Evolutionary conservation across 2,888 invertebrate genomes (phyloP), one percentile per base, ranked within the genome.

Genomic region (Aspidiotus destructor): DNA sequence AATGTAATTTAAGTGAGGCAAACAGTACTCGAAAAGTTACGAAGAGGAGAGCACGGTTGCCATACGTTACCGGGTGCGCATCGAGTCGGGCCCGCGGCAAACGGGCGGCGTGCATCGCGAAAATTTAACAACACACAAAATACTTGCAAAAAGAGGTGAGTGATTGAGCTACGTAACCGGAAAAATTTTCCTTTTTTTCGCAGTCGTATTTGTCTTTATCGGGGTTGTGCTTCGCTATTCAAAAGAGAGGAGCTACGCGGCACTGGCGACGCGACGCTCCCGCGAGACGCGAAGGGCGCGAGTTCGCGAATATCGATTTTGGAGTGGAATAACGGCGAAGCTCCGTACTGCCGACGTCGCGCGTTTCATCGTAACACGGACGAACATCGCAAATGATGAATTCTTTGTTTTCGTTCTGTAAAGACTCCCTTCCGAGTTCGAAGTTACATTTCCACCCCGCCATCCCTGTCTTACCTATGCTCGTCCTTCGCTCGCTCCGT

Each of bases 221-320:
- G 48, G 48, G 48, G 48, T 11, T n/a, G n/a, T 13, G 11, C 11
- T 48, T 48, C 48, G 48, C 48, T 48, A 13, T 48, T 48, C 58
- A 13, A 15, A 62, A 48, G 52, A 41, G 40, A 63, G 16, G 15
- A 16, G 41, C 15, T 62, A 52, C 55, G 41, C 44, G 63, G 40
- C 60, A 61, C 10, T 17, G 60, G 58, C 44, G 68, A 55, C 60
- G 71, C 76, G 76, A 76, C 10, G 13, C 11, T 44, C 74, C 71
- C 74, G 73, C 75, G 77, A 76, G 77, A 76, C 76, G 71, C 74
- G 73, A 73, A 75, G 73, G 76, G 75, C 76, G 77, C 75, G 75
- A 75, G 75, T 58, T 65, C 65, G 65, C 65, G 65, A 65, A 65
- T 65, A 65, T 65, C 65, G 65, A 65, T 65, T 65, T 65, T 65